Base-by-base conservation (phyloP, 53 echinoderm and acorn worm genomes). In the Pentamera pediparva region DNA sequence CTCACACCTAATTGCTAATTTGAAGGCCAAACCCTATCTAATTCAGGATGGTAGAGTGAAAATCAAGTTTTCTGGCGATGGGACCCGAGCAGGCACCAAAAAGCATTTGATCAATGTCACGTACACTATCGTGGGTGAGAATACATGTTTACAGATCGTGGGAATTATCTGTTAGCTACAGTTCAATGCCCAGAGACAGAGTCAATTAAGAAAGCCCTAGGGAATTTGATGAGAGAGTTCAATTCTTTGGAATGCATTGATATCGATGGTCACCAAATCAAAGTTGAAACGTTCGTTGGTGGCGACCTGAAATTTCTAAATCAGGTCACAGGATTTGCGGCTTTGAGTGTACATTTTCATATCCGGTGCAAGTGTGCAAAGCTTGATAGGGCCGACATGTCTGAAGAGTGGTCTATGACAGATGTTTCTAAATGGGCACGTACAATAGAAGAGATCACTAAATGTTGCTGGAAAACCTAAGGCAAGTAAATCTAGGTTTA, bases 1-100 rank as follows among this genome's bases (percentile, higher is more conserved):
- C n/a, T n/a, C n/a, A n/a, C n/a, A n/a, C n/a, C n/a, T n/a, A n/a
- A n/a, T n/a, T n/a, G n/a, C n/a, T n/a, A n/a, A n/a, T n/a, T n/a
- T n/a, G n/a, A n/a, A 48, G 49, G n/a, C n/a, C n/a, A n/a, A n/a
- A n/a, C n/a, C n/a, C n/a, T n/a, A n/a, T n/a, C n/a, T n/a, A n/a
- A 76, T 80, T 37, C 22, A 72, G 59, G 76, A 89, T 59, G 64
- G 56, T 34, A 84, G 59, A 45, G 74, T 85, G 28, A 77, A 67
- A 78, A 81, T 89, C 13, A 84, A 89, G 59, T 26, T 85, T 1
- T 77, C 73, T 59, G 89, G 89, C 2, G 89, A 85, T 77, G 89
- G 89, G 3, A 85, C 78, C 32, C 49, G 85, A 30, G 75, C 82
- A 21, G 85, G 78, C 4, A 78, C 75, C 3, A 82, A 82, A 39